Evolutionary conservation across 2,888 invertebrate species (phyloP).

Genomic region (Chymomyza fuscimana): DNA sequence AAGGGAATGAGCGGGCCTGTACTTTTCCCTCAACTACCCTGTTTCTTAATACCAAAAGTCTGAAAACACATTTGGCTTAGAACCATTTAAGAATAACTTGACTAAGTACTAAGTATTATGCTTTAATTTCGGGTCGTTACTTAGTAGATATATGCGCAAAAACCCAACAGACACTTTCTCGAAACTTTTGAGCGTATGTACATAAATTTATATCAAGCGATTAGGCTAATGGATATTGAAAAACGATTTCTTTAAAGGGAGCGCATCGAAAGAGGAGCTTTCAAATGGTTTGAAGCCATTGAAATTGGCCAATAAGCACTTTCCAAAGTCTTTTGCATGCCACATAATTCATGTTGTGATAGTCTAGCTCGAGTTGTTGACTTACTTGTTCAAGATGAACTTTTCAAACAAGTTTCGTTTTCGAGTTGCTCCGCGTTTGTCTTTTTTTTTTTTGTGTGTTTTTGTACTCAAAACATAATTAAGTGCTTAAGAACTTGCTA

Average conservation of each 20-base stretch:
- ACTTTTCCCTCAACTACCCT: no score
- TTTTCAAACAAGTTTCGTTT: constrained; percentile 24
- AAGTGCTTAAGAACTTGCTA: constrained; percentile 70
- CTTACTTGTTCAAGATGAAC: constrained; percentile 16
- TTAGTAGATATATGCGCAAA: not conserved
- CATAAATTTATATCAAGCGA: not conserved
- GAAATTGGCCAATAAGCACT: constrained; percentile 69
- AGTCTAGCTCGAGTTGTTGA: constrained; percentile 45
- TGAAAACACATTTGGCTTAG: no score
- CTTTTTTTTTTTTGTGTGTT: constrained; percentile 21
- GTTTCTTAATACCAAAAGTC: no score
- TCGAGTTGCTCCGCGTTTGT: constrained; percentile 25
- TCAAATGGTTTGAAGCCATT: not conserved
- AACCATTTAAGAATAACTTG: no score
- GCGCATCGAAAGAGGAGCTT: not conserved
- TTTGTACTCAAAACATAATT: constrained; percentile 67
- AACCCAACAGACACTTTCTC: not conserved
- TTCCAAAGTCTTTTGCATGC: constrained; percentile 72
- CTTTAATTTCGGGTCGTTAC: no score
- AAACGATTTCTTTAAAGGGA: not conserved
- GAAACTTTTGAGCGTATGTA: not conserved
- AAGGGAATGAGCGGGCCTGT: no score
- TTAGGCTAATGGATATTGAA: not conserved
- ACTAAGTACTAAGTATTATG: no score
- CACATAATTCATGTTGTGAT: constrained; percentile 65